A percentile compares a stretch with the other conserved stretches of the same genome.
phyloP scores from a whole-genome alignment of 2,888 invertebrate genomes.

The Metalampra italica region DNA sequence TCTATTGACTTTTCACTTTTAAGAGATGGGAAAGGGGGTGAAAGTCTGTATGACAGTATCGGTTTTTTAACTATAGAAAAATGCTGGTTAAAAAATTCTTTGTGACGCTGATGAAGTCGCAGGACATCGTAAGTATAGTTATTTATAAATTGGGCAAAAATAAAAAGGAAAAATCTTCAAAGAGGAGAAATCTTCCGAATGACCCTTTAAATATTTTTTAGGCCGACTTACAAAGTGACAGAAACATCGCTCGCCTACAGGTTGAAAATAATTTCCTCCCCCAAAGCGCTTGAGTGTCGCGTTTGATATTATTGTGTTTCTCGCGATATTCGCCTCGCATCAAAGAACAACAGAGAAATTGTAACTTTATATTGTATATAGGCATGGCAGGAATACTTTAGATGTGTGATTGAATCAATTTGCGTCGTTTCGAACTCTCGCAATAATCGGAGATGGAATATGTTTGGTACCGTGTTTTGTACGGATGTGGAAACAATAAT shows the following conservation, averaged over 20 bases:
- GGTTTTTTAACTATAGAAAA: too few relatives aligned
- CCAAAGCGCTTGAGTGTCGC: conserved; percentile 33
- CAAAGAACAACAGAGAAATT: conserved; percentile 45
- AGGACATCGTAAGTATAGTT: too few relatives aligned
- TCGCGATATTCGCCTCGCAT: conserved; percentile 43
- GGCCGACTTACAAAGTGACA: too few relatives aligned
- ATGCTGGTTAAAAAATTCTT: too few relatives aligned
- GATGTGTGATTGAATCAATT: conserved; percentile 1
- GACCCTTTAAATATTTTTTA: too few relatives aligned
- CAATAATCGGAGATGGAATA: not conserved
- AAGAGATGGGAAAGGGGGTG: too few relatives aligned
- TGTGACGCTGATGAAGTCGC: too few relatives aligned
- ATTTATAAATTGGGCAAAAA: too few relatives aligned
- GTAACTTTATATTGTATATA: not conserved
- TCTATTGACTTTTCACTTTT: too few relatives aligned
- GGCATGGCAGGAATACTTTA: not conserved
- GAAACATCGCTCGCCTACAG: conserved; percentile 10
- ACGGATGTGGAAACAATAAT: not conserved
- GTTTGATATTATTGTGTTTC: conserved; percentile 49
- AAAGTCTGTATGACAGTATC: too few relatives aligned
- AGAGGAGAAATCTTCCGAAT: too few relatives aligned
- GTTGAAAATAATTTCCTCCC: conserved; percentile 29
- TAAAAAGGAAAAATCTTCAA: too few relatives aligned
- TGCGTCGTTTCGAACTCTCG: not conserved
- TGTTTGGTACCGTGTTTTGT: not conserved